phyloP scores from a whole-genome alignment of 2,113 vertebrate genomes.

The Neofelis nebulosa region DNA sequence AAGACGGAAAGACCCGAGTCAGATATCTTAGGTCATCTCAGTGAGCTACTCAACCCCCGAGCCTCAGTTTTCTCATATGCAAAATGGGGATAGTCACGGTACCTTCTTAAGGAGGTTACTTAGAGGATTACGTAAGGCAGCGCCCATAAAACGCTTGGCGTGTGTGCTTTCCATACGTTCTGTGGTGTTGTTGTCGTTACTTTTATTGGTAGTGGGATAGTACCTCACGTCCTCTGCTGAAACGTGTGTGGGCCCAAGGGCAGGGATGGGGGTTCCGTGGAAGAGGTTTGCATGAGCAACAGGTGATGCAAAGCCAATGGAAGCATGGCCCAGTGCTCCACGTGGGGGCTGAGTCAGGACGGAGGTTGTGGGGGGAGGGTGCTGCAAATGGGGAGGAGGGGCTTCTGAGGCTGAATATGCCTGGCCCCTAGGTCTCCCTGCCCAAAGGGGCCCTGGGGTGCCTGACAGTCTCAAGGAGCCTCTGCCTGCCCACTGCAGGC shows the following conservation, averaged over 20 bases:
- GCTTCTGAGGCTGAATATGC: not conserved
- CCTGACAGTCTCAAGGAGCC: not conserved
- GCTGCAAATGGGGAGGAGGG: not conserved
- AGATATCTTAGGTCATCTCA: not conserved
- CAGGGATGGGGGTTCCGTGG: not conserved
- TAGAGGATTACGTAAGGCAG: not conserved
- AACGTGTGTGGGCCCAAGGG: not conserved
- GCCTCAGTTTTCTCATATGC: not conserved
- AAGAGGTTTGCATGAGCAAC: not conserved
- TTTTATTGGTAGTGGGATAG: not conserved
- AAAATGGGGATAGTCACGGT: not conserved
- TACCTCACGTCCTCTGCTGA: not conserved
- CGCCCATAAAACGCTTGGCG: not conserved
- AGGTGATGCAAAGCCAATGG: accelerated
- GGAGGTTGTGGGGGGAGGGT: too few species aligned
- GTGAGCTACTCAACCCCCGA: not conserved
- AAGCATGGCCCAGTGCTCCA: not conserved
- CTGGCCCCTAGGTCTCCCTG: not conserved
- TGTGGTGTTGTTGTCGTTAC: too few species aligned
- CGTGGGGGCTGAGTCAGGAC: not conserved
- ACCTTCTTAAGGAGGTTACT: not conserved
- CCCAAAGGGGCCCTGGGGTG: not conserved
- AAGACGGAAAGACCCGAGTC: not conserved
- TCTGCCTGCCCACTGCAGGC: not conserved
- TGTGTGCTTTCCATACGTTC: too few species aligned